Evolutionary conservation across 2,113 vertebrate species (phyloP).

Genomic region (Crotalus tigris): DNA sequence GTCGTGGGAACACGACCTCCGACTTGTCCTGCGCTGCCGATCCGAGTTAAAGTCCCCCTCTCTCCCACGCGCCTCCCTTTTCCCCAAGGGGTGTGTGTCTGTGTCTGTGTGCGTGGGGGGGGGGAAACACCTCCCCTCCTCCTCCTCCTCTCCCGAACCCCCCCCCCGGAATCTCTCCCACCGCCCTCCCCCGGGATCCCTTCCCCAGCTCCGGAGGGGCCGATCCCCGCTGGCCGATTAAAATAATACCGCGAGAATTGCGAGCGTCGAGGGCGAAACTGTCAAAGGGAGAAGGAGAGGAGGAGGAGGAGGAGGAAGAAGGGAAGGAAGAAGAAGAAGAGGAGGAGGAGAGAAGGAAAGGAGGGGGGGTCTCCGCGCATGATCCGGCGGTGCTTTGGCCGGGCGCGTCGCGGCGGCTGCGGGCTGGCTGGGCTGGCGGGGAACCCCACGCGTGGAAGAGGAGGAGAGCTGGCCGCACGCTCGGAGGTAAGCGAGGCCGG

Average conservation of each 20-base stretch:
- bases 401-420: conserved; percentile 1
- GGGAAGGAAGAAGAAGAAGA: background rate
- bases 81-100: too few species aligned
- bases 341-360: background rate
- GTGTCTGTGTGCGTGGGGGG: too few species aligned
- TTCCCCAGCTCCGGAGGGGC: too few species aligned
- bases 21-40: background rate
- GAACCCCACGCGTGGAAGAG: background rate
- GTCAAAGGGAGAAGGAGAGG: background rate
- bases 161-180: background rate
- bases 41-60: background rate
- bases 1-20: background rate
- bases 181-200: background rate
- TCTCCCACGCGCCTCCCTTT: background rate
- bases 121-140: background rate
- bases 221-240: background rate
- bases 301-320: background rate
- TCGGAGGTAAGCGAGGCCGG: conserved; percentile 41
- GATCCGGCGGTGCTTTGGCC: conserved; percentile 4
- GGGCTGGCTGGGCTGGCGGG: background rate
- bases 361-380: background rate
- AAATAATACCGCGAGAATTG: background rate
- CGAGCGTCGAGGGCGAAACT: background rate
- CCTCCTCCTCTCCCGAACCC: rapidly evolving
- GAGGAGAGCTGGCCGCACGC: conserved; percentile 43